Percentiles rank a stretch among this genome's conserved stretches.
Evolutionary conservation across 2,113 vertebrate genomes (phyloP).

Genomic region (Uropsilus gracilis): DNA sequence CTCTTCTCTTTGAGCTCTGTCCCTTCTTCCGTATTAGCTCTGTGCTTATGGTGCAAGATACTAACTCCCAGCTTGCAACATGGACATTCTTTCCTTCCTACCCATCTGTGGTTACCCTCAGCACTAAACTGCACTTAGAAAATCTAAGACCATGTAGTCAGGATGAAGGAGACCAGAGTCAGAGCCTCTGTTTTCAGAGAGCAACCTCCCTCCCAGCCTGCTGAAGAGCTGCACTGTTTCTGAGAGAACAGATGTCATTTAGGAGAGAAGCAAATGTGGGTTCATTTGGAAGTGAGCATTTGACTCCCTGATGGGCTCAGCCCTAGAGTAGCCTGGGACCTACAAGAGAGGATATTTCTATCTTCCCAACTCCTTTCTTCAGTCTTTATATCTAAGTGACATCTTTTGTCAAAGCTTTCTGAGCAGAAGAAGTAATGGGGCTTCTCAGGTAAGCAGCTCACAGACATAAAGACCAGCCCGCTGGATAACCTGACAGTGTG

Average conservation of each 20-base stretch:
- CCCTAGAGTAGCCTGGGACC: not conserved
- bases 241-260: slow-evolving; percentile 46
- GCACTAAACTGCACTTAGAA: not conserved
- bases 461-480: not conserved
- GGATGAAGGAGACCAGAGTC: not conserved
- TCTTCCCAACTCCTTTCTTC: not conserved
- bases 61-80: not conserved
- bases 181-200: not conserved
- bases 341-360: not conserved
- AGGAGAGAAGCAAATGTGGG: not conserved
- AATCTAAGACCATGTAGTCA: not conserved
- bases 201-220: not conserved
- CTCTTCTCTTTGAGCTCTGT: not conserved
- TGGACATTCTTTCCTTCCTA: not conserved
- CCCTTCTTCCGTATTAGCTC: not conserved
- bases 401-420: slow-evolving; percentile 10
- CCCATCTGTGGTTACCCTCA: not conserved
- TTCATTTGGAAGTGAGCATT: not conserved
- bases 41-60: not conserved
- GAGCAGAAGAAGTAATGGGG: not conserved
- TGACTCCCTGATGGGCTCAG: not conserved
- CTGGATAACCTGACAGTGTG: slow-evolving; percentile 45
- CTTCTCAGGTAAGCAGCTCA: slow-evolving; percentile 4
- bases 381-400: slow-evolving; percentile 24
- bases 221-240: not conserved